Evolutionary conservation across 2,888 invertebrate species (phyloP), one percentile per base, ranked within the genome.

Genomic region (Protodeltote pygarga): DNA sequence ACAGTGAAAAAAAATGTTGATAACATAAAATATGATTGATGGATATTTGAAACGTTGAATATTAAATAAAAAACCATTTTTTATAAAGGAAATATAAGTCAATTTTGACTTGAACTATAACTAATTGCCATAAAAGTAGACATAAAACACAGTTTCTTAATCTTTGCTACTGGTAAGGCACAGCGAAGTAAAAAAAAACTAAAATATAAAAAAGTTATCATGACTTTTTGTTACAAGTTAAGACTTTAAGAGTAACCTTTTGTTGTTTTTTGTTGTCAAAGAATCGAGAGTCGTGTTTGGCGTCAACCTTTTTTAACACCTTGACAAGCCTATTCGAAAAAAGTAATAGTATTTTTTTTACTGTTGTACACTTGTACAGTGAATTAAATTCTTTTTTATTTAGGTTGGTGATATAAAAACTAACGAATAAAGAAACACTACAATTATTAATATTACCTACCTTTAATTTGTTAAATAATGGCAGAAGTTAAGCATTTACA

Each of bases 271-370:
- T 72, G 54, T 57, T 23, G 44, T 34, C 42, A 53, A 63, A 67
- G 58, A 74, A 71, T 69, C 35, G 64, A 65, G 62, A 66, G 71
- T 71, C 73, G 73, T 72, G 68, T 52, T 49, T 41, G 52, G 20
- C 53, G 65, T 66, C 61, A 52, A 63, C 32, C 53, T 71, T 67
- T 70, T 61, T 59, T 34, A 51, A 55, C 42, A 47, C 51, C 69
- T 72, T 76, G 76, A 75, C 73, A 67, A 65, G 35, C 34, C 49
- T 52, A 48, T 60, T 57, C 33, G 42, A 47, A 50, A 57, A 47
- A 58, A 23, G 23, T 21, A 40, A 51, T 31, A 32, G 5, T 32
- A 31, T 41, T 10, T 27, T 31, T 35, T 52, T 31, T 51, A 16
- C 31, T 45, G 34, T 37, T 37, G 10, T n/a, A 11, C 14, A 11